Percentiles rank a stretch among this genome's conserved stretches.
phyloP scores from a whole-genome alignment of 2,113 vertebrate genomes.

The Indri indri region DNA sequence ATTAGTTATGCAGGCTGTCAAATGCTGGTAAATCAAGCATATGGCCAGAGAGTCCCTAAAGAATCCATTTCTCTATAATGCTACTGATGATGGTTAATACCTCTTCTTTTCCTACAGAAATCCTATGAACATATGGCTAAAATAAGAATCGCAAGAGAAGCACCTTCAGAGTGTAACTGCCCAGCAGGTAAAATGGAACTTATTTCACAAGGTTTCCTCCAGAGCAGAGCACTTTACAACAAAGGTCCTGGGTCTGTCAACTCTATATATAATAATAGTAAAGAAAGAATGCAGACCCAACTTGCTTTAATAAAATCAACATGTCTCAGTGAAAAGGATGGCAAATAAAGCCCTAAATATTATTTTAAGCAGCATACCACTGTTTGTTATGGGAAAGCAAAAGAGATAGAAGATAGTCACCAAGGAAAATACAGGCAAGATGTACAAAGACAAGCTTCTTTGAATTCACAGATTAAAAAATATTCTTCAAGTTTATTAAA shows the following conservation, averaged over 20 bases:
- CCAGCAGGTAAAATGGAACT: constrained; percentile 92
- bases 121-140: constrained; percentile 94
- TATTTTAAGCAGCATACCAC: constrained; percentile 36
- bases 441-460: background rate
- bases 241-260: constrained; percentile 30
- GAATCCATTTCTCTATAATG: background rate
- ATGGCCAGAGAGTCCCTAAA: background rate
- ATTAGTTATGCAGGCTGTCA: constrained; percentile 21
- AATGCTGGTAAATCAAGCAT: background rate
- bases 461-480: constrained; percentile 35
- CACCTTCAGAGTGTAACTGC: constrained; percentile 93
- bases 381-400: background rate
- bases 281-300: constrained; percentile 50
- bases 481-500: background rate
- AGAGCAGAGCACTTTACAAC: background rate
- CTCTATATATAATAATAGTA: constrained; percentile 50
- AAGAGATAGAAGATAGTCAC: background rate
- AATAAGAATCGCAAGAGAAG: constrained; percentile 92
- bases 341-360: constrained; percentile 49
- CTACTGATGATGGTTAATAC: constrained; percentile 54
- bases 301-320: constrained; percentile 60
- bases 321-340: constrained; percentile 51
- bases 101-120: constrained; percentile 85
- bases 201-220: constrained; percentile 37
- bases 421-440: constrained; percentile 5